phyloP scores from a whole-genome alignment of 37 sponge, comb jelly and placozoan genomes.

The Dysidea cf. avara region DNA sequence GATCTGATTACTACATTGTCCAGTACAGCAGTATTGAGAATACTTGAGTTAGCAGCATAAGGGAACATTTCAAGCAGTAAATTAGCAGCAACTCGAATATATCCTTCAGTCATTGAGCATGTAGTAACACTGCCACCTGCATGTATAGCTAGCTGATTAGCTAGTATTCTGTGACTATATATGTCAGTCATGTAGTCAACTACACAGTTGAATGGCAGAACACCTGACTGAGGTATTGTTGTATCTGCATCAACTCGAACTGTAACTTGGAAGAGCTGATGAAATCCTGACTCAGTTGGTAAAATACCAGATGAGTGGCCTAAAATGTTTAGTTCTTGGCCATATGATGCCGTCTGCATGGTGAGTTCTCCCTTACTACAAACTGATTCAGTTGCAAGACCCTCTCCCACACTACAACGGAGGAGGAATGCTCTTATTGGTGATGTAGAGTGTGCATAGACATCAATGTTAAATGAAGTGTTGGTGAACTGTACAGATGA shows the following conservation, averaged over 20 bases:
- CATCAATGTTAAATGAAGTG: too few relatives aligned
- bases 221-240: not conserved
- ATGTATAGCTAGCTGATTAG: conserved; percentile 27
- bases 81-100: conserved; percentile 17
- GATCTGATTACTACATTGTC: conserved; percentile 14
- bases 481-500: too few relatives aligned
- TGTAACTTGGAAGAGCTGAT: not conserved
- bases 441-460: too few relatives aligned
- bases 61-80: conserved; percentile 15
- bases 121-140: not conserved
- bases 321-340: too few relatives aligned
- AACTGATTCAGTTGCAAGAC: too few relatives aligned
- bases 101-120: conserved; percentile 23
- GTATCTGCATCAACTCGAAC: not conserved
- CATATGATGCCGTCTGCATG: too few relatives aligned
- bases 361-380: too few relatives aligned
- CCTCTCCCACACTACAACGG: too few relatives aligned
- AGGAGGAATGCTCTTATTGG: too few relatives aligned
- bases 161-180: not conserved
- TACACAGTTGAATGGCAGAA: conserved; percentile 3
- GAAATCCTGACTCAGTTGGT: not conserved
- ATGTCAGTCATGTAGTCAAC: conserved; percentile 47
- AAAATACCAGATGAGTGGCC: too few relatives aligned
- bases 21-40: conserved; percentile 64
- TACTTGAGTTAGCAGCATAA: conserved; percentile 9